Evolutionary conservation across 2,888 invertebrate genomes (phyloP).

Genomic region (Gonocerus acuteangulatus): DNA sequence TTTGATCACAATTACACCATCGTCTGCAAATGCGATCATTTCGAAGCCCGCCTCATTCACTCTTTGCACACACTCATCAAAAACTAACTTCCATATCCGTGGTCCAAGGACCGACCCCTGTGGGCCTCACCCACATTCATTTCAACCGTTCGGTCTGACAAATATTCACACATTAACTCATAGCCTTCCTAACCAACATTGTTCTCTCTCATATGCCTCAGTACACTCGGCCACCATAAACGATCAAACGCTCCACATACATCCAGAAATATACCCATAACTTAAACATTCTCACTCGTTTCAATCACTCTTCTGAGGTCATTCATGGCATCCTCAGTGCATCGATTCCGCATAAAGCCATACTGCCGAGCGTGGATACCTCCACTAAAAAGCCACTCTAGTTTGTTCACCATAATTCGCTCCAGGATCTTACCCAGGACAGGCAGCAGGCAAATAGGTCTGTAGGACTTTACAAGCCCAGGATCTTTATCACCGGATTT

Average conservation of each 20-base stretch:
- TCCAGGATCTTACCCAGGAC: slow-evolving; percentile 29
- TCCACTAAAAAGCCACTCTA: background rate
- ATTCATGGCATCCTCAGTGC: slow-evolving; percentile 26
- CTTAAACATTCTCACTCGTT: background rate
- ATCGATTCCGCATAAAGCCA: slow-evolving; percentile 23
- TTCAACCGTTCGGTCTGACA: background rate
- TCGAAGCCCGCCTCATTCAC: background rate
- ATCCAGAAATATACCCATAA: slow-evolving; percentile 8
- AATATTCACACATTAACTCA: background rate
- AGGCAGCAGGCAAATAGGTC: background rate
- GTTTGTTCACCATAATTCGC: slow-evolving; percentile 10
- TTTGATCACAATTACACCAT: background rate
- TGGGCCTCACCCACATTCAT: background rate
- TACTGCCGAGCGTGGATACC: slow-evolving; percentile 10
- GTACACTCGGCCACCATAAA: background rate
- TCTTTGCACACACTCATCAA: background rate
- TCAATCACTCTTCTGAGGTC: background rate
- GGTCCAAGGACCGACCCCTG: background rate
- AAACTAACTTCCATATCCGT: background rate
- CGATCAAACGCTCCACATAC: background rate
- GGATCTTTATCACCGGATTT: no score
- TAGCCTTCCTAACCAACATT: background rate
- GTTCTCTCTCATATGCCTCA: background rate
- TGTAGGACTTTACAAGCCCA: slow-evolving; percentile 1
- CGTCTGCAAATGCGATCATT: background rate